phyloP scores from a whole-genome alignment of 2,888 invertebrate species.

The Drosophila prostipennis region DNA sequence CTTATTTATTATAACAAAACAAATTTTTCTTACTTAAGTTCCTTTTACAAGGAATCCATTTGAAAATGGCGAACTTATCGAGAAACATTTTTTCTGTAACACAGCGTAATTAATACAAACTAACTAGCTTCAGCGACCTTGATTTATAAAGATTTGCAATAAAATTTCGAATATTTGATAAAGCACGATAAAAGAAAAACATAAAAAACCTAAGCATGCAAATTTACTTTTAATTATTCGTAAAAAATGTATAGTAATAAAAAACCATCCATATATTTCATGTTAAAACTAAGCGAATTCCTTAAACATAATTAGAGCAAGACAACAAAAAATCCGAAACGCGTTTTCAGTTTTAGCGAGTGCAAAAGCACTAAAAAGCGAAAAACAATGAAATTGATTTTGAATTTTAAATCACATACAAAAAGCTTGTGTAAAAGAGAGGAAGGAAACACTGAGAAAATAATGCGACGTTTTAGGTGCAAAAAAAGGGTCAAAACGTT shows the following conservation, averaged over 20 bases:
- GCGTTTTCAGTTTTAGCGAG: not conserved
- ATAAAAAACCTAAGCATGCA: not conserved
- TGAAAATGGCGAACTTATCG: too few relatives aligned
- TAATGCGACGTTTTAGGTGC: too few relatives aligned
- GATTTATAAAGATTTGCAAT: slow-evolving; percentile 25
- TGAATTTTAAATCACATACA: not conserved
- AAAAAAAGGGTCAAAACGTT: too few relatives aligned
- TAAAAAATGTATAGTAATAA: not conserved
- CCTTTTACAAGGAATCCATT: too few relatives aligned
- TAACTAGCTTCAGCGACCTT: slow-evolving; percentile 10
- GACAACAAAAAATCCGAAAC: not conserved
- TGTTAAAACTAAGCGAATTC: not conserved
- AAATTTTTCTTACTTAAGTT: too few relatives aligned
- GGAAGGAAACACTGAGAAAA: not conserved
- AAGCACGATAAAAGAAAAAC: not conserved
- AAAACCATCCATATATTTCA: not conserved
- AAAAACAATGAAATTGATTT: not conserved
- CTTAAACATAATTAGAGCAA: slow-evolving; percentile 1
- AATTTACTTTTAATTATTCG: not conserved
- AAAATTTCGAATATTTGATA: slow-evolving; percentile 6
- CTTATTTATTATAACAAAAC: too few relatives aligned
- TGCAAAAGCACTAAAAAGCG: not conserved
- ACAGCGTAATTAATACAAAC: not conserved
- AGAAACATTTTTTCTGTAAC: too few relatives aligned
- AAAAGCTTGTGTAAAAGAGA: not conserved